phyloP scores from a whole-genome alignment of 2,888 invertebrate genomes.

The Platynereis dumerilii region DNA sequence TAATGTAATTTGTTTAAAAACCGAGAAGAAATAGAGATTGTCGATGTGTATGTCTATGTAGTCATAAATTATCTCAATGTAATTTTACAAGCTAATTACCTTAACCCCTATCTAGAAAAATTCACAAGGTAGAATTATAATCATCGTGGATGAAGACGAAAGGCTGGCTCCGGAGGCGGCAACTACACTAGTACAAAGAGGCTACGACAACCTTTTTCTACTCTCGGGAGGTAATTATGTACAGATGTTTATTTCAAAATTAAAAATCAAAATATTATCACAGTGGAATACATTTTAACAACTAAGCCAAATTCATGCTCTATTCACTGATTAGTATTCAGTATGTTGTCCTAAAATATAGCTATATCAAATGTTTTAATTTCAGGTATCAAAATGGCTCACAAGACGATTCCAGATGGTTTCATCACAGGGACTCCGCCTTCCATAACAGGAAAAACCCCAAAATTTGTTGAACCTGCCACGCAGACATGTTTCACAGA shows the following conservation, averaged over 20 bases:
- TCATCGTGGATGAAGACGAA: slow-evolving; percentile 66
- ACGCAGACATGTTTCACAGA: slow-evolving; percentile 40
- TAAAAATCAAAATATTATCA: too few relatives aligned
- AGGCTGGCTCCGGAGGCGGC: slow-evolving; percentile 60
- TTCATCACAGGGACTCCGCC: slow-evolving; percentile 58
- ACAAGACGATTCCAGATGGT: slow-evolving; percentile 58
- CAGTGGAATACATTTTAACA: too few relatives aligned
- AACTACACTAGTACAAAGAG: slow-evolving; percentile 65
- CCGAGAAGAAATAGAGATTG: too few relatives aligned
- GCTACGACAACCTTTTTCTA: slow-evolving; percentile 66
- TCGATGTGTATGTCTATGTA: too few relatives aligned
- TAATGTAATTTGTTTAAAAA: too few relatives aligned
- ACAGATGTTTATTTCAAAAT: too few relatives aligned
- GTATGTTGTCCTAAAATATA: too few relatives aligned
- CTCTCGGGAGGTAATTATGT: slow-evolving; percentile 66
- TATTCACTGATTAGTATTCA: too few relatives aligned
- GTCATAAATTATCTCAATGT: too few relatives aligned
- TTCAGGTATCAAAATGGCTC: slow-evolving; percentile 61
- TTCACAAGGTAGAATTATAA: slow-evolving; percentile 62
- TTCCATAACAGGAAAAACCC: slow-evolving; percentile 38
- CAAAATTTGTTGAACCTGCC: slow-evolving; percentile 26
- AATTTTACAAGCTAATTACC: too few relatives aligned
- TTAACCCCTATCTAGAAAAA: slow-evolving; percentile 58
- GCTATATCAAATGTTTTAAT: too few relatives aligned
- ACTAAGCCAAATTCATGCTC: too few relatives aligned